Percentiles rank a stretch among this genome's conserved stretches.
Conservation (phyloP, 2,113 vertebrate genomes). For the Caranx ignobilis region DNA sequence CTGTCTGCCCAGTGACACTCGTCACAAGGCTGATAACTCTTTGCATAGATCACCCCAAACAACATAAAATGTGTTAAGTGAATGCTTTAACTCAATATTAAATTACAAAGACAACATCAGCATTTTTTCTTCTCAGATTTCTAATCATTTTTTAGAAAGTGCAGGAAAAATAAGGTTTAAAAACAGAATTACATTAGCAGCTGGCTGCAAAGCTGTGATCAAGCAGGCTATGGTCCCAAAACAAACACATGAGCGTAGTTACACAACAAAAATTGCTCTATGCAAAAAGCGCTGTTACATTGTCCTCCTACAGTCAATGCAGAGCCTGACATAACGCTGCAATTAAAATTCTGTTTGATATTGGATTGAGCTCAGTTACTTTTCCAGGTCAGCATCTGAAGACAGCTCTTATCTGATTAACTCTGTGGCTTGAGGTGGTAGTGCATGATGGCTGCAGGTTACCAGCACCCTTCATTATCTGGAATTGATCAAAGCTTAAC, state of each 20-base stretch:
- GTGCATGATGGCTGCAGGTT: slow-evolving; percentile 38
- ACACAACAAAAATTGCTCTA: slow-evolving; percentile 31
- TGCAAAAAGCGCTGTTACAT: not conserved
- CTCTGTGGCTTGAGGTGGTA: slow-evolving; percentile 36
- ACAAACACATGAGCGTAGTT: slow-evolving; percentile 27
- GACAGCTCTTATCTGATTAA: slow-evolving; percentile 40
- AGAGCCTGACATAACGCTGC: slow-evolving; percentile 15
- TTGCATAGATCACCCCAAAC: not conserved
- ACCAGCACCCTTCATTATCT: slow-evolving; percentile 46
- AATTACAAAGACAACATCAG: not conserved
- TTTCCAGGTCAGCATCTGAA: slow-evolving; percentile 50
- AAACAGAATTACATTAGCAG: not conserved
- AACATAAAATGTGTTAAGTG: not conserved
- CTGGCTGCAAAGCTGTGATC: slow-evolving; percentile 15
- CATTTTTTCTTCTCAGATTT: not conserved
- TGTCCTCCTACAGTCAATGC: slow-evolving; percentile 3
- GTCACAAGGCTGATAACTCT: not conserved
- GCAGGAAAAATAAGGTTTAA: not conserved
- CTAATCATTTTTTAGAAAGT: not conserved
- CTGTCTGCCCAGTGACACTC: not conserved
- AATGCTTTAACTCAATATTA: not conserved
- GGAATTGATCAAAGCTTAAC: slow-evolving; percentile 42
- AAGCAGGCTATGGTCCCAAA: not conserved
- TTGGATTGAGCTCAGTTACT: slow-evolving; percentile 9
- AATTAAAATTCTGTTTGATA: slow-evolving; percentile 61